phyloP scores from a whole-genome alignment of 2,113 vertebrate genomes.

The Micronisus gabar region DNA sequence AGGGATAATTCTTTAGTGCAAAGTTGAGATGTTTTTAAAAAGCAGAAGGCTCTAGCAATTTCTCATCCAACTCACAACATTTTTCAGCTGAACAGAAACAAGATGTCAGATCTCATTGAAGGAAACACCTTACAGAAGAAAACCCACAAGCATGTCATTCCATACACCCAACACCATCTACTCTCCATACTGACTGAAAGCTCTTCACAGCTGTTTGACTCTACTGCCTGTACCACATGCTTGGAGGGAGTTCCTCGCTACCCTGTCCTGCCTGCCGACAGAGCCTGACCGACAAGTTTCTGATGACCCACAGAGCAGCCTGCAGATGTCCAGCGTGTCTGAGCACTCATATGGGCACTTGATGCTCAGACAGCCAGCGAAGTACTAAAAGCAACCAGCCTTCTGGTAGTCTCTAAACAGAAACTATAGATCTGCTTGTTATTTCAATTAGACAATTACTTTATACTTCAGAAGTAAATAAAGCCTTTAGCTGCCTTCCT shows the following conservation, averaged over 20 bases:
- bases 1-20: not conserved
- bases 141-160: not conserved
- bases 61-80: not conserved
- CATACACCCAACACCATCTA: not conserved
- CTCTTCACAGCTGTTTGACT: not conserved
- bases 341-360: fast-evolving
- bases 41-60: not conserved
- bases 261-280: not conserved
- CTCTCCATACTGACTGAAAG: fast-evolving
- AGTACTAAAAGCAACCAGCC: not conserved
- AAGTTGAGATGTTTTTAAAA: not conserved
- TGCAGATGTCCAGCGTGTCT: fast-evolving
- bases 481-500: not conserved
- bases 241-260: not conserved
- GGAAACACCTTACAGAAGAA: not conserved
- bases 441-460: not conserved
- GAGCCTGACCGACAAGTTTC: not conserved
- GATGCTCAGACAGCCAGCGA: not conserved
- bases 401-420: not conserved
- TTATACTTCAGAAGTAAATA: not conserved
- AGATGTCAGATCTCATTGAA: not conserved
- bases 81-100: not conserved
- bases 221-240: fast-evolving
- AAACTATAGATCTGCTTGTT: not conserved
- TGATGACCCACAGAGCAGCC: not conserved